Base-by-base conservation (phyloP, 2,888 invertebrate species). In the Drosophila setosimentum region DNA sequence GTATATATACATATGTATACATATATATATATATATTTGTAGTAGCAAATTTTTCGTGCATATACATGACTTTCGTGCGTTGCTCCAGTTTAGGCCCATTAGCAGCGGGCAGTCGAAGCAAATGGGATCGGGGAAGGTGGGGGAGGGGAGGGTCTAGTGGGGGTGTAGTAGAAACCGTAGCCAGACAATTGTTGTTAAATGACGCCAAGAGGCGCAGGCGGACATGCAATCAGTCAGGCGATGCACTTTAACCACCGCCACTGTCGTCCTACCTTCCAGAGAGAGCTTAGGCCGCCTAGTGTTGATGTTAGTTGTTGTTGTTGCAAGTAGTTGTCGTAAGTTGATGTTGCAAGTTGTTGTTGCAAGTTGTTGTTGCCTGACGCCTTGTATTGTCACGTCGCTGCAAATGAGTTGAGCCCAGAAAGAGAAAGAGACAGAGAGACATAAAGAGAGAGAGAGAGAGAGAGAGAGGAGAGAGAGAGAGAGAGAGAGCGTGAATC, bases 51-150 rank as follows among this genome's bases (percentile, higher is more conserved):
- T 80, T 72, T 82, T 82, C 77, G 80, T 78, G 70, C 86, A 80
- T 88, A 71, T 72, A 88, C 87, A 88, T 88, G 89, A 87, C 83
- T 89, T 89, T 86, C 90, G 85, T 86, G 85, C 85, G 85, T 86
- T 86, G 85, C 88, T 89, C 85, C 83, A 86, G 88, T 86, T 86
- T 88, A 80, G 83, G 81, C 83, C 75, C 69, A 73, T 81, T 78
- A 81, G 79, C 62, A 40, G 62, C 61, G 62, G 67, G 51, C 63
- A 63, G 58, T 45, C 45, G 62, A 37, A 51, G 57, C 24, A 45
- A 60, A n/a, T 24, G 7, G n/a, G 27, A 16, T 16, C 55, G 53
- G 13, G 18, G 5, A 29, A 16, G n/a, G 24, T n/a, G n/a, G n/a
- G 27, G 27, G n/a, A 32, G 54, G 66, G 61, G 48, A 24, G 51